Conservation (phyloP, 2,888 invertebrate genomes). For the Salpingus planirostris region DNA sequence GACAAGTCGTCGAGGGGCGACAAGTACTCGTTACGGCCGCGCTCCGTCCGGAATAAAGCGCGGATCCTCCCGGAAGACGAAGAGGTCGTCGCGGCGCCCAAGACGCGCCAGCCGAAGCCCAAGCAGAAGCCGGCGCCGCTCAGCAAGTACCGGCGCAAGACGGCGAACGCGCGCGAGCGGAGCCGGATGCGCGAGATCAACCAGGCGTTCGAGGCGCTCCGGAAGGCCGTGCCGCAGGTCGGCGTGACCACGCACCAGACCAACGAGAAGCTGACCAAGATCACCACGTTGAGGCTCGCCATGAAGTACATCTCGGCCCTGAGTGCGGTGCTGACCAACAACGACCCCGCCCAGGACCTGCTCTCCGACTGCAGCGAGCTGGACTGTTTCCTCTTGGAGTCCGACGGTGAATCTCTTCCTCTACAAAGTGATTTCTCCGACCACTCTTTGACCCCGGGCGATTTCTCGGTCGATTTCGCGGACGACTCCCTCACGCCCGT, state of each 20-base stretch:
- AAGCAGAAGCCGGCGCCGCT: constrained; percentile 46
- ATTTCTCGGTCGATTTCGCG: constrained; percentile 36
- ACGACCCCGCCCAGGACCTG: constrained; percentile 20
- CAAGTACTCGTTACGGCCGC: constrained; percentile 40
- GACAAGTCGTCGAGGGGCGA: constrained; percentile 29
- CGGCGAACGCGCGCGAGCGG: constrained; percentile 59
- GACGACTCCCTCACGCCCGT: constrained; percentile 36
- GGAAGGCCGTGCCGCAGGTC: constrained; percentile 49
- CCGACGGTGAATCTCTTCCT: constrained; percentile 43
- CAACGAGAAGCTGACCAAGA: constrained; percentile 55
- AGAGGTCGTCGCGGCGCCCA: constrained; percentile 16
- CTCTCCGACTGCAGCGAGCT: constrained; percentile 39
- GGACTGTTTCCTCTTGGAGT: constrained; percentile 46
- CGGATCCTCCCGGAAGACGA: constrained; percentile 17
- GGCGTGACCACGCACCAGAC: constrained; percentile 31
- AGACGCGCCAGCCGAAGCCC: constrained; percentile 20
- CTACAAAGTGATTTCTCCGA: constrained; percentile 37
- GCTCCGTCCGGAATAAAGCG: constrained; percentile 22
- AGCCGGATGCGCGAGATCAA: constrained; percentile 61
- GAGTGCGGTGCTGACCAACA: constrained; percentile 33
- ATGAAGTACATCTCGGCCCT: constrained; percentile 56
- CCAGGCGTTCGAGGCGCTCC: constrained; percentile 54
- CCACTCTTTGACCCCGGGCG: constrained; percentile 37
- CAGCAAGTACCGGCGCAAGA: constrained; percentile 59
- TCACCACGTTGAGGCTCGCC: constrained; percentile 56